phyloP scores from a whole-genome alignment of 2,888 invertebrate genomes.

The Drosophila neonasuta region DNA sequence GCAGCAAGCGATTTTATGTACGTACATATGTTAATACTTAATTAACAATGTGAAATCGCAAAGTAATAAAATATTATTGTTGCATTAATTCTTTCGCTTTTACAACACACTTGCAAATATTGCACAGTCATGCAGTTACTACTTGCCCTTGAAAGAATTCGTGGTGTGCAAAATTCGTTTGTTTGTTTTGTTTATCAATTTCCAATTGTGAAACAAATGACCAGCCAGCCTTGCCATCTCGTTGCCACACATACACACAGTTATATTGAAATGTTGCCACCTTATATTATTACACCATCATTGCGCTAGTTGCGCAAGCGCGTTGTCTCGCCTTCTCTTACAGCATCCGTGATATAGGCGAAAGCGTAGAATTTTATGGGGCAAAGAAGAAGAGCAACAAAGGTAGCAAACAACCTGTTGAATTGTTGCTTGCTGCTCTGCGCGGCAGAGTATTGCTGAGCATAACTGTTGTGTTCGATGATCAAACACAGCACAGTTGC shows the following conservation, averaged over 20 bases:
- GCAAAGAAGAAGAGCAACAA: not conserved
- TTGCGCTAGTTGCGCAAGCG: not conserved
- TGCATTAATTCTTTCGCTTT: not conserved
- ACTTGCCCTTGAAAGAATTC: slow-evolving; percentile 13
- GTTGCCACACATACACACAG: not conserved
- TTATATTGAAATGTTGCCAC: not conserved
- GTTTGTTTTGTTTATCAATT: not conserved
- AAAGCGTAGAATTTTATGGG: not conserved
- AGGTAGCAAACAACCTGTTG: not conserved
- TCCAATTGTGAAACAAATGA: not conserved
- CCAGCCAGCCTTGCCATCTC: not conserved
- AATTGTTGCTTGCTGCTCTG: not conserved
- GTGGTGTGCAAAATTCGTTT: not conserved
- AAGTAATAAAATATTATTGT: not conserved
- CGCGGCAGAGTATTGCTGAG: slow-evolving; percentile 3
- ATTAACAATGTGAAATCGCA: not conserved
- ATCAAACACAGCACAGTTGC: slow-evolving; percentile 3
- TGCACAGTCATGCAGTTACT: not conserved
- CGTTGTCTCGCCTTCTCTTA: not conserved
- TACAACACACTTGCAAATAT: not conserved
- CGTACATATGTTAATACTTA: no score
- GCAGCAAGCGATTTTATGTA: no score
- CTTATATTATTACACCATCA: not conserved
- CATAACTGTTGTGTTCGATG: slow-evolving; percentile 2
- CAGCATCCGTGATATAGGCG: not conserved